Conservation (phyloP, 2,888 invertebrate genomes). For the Drosophila hamatofila region DNA sequence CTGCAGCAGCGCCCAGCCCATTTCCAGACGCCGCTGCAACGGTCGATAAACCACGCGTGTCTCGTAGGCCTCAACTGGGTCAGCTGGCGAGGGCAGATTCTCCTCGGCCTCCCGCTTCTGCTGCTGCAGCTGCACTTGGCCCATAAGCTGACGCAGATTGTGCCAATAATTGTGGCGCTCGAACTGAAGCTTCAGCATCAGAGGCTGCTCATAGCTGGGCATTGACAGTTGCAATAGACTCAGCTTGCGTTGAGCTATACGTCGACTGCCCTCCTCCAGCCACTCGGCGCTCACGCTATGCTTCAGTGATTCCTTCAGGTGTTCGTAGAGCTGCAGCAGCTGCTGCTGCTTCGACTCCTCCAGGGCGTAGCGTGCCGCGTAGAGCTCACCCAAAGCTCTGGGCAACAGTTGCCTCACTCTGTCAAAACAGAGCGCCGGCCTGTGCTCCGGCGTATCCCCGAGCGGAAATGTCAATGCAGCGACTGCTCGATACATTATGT, state of each 20-base stretch:
- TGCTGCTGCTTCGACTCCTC: slow-evolving; percentile 51
- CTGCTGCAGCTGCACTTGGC: slow-evolving; percentile 49
- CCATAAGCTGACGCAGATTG: slow-evolving; percentile 70
- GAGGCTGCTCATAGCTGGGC: slow-evolving; percentile 46
- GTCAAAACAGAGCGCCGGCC: slow-evolving; percentile 62
- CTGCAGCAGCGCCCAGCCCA: slow-evolving; percentile 79
- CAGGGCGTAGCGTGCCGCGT: slow-evolving; percentile 62
- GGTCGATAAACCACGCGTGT: slow-evolving; percentile 71
- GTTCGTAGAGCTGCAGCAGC: slow-evolving; percentile 58
- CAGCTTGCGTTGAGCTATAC: slow-evolving; percentile 73
- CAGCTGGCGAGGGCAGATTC: slow-evolving; percentile 49
- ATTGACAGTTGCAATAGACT: slow-evolving; percentile 58
- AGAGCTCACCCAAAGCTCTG: slow-evolving; percentile 79
- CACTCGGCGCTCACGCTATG: slow-evolving; percentile 67
- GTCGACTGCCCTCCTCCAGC: slow-evolving; percentile 78
- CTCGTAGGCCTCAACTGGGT: slow-evolving; percentile 77
- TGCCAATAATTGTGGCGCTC: slow-evolving; percentile 75
- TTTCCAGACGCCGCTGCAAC: slow-evolving; percentile 71
- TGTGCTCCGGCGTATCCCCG: slow-evolving; percentile 32
- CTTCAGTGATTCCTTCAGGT: slow-evolving; percentile 62
- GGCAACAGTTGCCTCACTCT: slow-evolving; percentile 73
- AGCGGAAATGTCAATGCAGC: slow-evolving; percentile 57
- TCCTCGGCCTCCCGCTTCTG: slow-evolving; percentile 64
- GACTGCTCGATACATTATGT: slow-evolving; percentile 82
- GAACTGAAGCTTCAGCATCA: slow-evolving; percentile 49